Evolutionary conservation across 2,113 vertebrate genomes (phyloP), one percentile per base, ranked within the genome.

Genomic region (Turnix velox): DNA sequence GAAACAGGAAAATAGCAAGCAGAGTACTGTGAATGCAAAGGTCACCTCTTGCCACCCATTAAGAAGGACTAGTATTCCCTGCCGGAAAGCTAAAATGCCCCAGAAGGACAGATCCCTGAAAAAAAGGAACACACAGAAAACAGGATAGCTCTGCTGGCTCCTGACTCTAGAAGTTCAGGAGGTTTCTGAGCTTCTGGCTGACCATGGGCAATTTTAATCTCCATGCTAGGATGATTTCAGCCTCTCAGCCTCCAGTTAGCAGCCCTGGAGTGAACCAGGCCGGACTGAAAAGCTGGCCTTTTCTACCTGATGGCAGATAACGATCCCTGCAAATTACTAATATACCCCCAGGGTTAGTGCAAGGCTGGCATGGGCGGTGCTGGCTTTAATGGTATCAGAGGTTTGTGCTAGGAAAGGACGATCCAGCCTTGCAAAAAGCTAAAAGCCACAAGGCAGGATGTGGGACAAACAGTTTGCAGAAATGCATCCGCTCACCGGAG

Each of bases 371-470:
- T 1, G 10, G 81, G 62, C 13, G 4, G 79, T 4, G 42, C 61
- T 87, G 71, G 63, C 71, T 85, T 85, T 94, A 96, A 93, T 79
- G 87, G 84, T 82, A 75, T 59, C 5, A 2, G 80, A 92, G 62
- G 52, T 67, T 74, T n/a, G 39, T 1, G 16, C 19, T 69, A 77
- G 25, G 62, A 87, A 93, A 93, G 63, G 84, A 67, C 7, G 1
- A 92, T 82, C 14, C 28, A 92, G 92, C 58, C 89, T 93, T 92
- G 75, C 54, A 28, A 91, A 91, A 74, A 95, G 67, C 81, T 69
- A 13, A 91, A 95, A 96, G 92, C 95, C 94, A 80, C 94, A 94
- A 30, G 40, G 75, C 94, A 95, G 96, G 95, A 96, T 95, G 95
- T 95, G 94, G 89, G 87, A 59, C 1, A 27, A 77, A 52, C 35